phyloP scores from a whole-genome alignment of 2,797 vertebrate species.

The Gymnoscopelus braueri region DNA sequence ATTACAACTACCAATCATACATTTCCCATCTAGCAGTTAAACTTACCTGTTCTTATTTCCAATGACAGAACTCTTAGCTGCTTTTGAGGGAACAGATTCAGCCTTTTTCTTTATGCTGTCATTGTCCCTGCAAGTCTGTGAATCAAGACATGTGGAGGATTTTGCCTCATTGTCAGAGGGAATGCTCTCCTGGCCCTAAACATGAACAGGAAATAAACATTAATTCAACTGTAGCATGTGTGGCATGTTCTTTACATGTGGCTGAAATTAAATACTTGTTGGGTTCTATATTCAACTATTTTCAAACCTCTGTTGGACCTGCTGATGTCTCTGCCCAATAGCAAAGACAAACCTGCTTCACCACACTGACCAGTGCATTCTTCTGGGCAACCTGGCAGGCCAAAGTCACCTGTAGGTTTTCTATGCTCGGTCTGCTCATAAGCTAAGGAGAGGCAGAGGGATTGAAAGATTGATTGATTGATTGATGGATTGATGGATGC shows the following conservation, averaged over 20 bases:
- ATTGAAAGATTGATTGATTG: not conserved
- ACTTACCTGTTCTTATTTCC: slow-evolving; percentile 64
- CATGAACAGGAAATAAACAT: slow-evolving; percentile 4
- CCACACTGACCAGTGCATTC: slow-evolving; percentile 77
- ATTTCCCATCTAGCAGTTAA: not conserved
- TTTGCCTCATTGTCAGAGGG: slow-evolving; percentile 39
- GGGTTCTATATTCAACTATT: too few relatives aligned
- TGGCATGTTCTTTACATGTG: too few relatives aligned
- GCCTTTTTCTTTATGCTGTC: slow-evolving; percentile 27
- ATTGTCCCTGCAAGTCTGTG: slow-evolving; percentile 24
- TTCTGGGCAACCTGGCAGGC: slow-evolving; percentile 84
- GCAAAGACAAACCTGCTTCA: slow-evolving; percentile 77
- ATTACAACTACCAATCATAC: not conserved
- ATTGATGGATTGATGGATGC: not conserved
- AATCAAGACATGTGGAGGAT: slow-evolving; percentile 51
- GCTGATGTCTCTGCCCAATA: slow-evolving; percentile 44
- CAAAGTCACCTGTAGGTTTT: slow-evolving; percentile 81
- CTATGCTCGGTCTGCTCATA: slow-evolving; percentile 69
- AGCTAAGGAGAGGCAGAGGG: slow-evolving; percentile 66
- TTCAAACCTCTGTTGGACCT: slow-evolving; percentile 40
- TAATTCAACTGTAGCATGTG: not conserved
- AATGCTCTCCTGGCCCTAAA: slow-evolving; percentile 20
- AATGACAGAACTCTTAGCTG: slow-evolving; percentile 21
- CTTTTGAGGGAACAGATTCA: slow-evolving; percentile 10
- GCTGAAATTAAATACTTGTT: too few relatives aligned